A percentile compares a stretch with the other conserved stretches of the same genome.
Evolutionary conservation across 2,888 invertebrate species (phyloP).

Genomic region (Heliconius cydno): DNA sequence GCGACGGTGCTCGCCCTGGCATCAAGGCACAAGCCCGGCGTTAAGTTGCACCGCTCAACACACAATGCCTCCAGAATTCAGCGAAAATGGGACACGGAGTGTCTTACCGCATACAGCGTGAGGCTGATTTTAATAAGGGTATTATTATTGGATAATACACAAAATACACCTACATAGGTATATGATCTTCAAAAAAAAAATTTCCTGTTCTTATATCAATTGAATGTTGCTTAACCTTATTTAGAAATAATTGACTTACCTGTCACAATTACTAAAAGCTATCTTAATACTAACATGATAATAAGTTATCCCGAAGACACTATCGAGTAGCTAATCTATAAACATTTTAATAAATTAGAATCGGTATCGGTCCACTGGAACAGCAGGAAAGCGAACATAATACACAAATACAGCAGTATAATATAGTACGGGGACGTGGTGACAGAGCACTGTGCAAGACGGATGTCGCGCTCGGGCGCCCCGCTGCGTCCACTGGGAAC

Average conservation of each 20-base stretch:
- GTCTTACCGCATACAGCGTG: neutral
- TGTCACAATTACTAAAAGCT: neutral
- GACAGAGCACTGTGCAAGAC: slow-evolving; percentile 69
- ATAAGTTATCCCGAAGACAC: neutral
- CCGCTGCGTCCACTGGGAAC: slow-evolving; percentile 52
- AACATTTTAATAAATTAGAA: slow-evolving; percentile 22
- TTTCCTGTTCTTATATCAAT: too few species aligned
- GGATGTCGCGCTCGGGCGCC: slow-evolving; percentile 58
- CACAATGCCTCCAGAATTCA: neutral
- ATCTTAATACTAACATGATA: neutral
- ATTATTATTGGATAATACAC: too few species aligned
- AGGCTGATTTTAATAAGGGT: too few species aligned
- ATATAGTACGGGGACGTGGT: slow-evolving; percentile 56
- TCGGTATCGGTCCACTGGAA: slow-evolving; percentile 9
- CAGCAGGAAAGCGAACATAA: slow-evolving; percentile 33
- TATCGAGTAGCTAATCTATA: slow-evolving; percentile 12
- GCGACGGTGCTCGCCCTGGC: too few species aligned
- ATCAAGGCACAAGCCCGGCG: too few species aligned
- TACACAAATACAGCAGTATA: slow-evolving; percentile 6
- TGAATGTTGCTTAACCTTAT: too few species aligned
- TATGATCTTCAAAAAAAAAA: too few species aligned
- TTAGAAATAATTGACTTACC: too few species aligned
- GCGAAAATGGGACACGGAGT: neutral
- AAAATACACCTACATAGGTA: too few species aligned
- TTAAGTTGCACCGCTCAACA: neutral